Evolutionary conservation across 2,113 vertebrate species (phyloP).

Genomic region (Apus apus): DNA sequence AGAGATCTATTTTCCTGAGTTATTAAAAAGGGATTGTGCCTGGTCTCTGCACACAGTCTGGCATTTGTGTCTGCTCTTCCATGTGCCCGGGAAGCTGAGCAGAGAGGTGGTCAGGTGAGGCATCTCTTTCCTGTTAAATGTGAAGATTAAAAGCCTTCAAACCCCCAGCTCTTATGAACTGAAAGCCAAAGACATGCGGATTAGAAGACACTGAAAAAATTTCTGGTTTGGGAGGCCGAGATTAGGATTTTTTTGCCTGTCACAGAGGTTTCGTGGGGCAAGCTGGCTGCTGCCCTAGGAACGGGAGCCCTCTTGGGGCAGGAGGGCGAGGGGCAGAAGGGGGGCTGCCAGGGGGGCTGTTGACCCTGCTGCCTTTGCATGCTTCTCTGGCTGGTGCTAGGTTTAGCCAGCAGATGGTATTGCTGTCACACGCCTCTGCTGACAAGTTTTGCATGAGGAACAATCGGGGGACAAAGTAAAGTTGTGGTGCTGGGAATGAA

Average conservation of each 20-base stretch:
- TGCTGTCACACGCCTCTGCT: background rate
- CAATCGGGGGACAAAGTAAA: background rate
- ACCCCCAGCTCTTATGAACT: fast-evolving
- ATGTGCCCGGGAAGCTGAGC: background rate
- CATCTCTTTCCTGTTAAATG: background rate
- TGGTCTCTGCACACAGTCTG: background rate
- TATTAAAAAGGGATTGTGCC: background rate
- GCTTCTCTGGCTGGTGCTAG: fast-evolving
- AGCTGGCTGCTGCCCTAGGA: background rate
- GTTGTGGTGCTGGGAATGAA: fast-evolving
- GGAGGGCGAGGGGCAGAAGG: fast-evolving
- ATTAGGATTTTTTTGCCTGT: fast-evolving
- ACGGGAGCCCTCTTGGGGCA: background rate
- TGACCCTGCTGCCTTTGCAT: background rate
- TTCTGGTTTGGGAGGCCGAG: background rate
- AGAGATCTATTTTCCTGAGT: background rate
- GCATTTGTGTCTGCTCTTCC: background rate
- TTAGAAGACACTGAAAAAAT: background rate
- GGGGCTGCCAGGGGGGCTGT: fast-evolving
- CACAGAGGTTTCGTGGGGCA: fast-evolving
- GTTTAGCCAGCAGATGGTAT: conserved; percentile 66
- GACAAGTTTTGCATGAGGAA: background rate
- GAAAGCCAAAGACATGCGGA: background rate
- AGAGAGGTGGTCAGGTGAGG: background rate
- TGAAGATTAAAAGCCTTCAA: background rate